Evolutionary conservation across 92 coral and sea anemone species (phyloP), one percentile per base, ranked within the genome.

Genomic region (Porites rus): DNA sequence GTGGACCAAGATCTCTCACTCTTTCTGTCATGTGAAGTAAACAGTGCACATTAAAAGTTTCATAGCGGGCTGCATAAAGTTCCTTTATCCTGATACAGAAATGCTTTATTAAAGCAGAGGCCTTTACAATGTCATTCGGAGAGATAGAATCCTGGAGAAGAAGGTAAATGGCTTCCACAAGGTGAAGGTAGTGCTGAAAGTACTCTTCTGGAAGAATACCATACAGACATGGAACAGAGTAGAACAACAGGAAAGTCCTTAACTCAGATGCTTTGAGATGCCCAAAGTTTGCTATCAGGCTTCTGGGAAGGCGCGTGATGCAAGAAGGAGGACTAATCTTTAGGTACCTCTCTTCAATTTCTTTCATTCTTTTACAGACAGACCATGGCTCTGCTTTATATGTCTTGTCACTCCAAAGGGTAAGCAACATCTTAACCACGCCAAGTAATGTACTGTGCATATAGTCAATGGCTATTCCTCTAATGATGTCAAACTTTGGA

Each of bases 181-280:
- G 63, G 8, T 89, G 88, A 52, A 92, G 69, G 62, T 69, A 92
- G 68, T 92, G 93, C 73, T 89, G 90, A 72, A 89, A 89, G 79
- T 92, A 89, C 64, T 68, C 12, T 69, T 86, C 93, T 6, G 91
- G 91, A 46, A 92, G 90, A 8, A 90, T 70, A 8, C 93, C 93
- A 77, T 82, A 65, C 12, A 92, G 88, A 52, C 93, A 89, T 50
- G 95, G 95, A 10, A 89, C 52, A 21, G 91, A 86, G 77, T 92
- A 92, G 71, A 85, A 92, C 65, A 92, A 65, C 80, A 89, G 62
- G 67, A 89, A 92, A 4, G 95, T 86, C 74, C 95, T 75, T 17
- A 92, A 76, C 69, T 90, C 95, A 7, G 93, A 92, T 24, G 95
- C 95, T 80, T 92, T 92, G 0, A 82, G 84, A 76, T 92, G 95